Evolutionary conservation across 1,140 invertebrate species (phyloP), one percentile per base, ranked within the genome.

Genomic region (Euwallacea similis): DNA sequence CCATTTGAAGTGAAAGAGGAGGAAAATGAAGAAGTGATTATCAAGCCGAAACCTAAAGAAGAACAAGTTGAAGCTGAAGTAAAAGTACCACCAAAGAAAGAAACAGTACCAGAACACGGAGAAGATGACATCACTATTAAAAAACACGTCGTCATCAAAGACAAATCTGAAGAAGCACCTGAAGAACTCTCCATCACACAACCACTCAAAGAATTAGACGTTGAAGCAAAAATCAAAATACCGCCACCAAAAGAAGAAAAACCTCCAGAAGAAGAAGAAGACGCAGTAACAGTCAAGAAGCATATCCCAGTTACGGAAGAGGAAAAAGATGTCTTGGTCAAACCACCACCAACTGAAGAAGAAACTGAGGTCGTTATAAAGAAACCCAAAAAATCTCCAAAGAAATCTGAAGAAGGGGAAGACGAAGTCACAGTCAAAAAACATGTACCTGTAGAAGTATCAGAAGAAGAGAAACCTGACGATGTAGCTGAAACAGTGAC

Each of bases 1-100:
- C 65, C 33, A 47, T 4, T 33, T 33, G 21, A 33, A 33, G 44
- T 72, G 61, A 33, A 59, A 74, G 71, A 70, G 44, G 53, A 65
- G 47, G 44, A 50, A 65, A 33, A 33, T 33, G 21, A 33, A 33
- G 53, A 13, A 54, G 53, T 16, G 46, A 64, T 9, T 50, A n/a
- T 46, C 6, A 64, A 64, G 13, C 46, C 46, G 13, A 10, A 10
- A 10, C 41, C 79, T 78, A 74, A 83, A 70, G 72, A 79, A 77
- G 54, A 83, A 83, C 73, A 76, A 7, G 79, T 81, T 69, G 84
- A 83, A 56, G 60, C 62, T 11, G 72, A 67, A 21, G n/a, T 69
- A 13, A 81, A 90, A 82, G 81, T 90, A n/a, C 90, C 87, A 9
- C 84, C 91, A 15, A 89, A 89, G 74, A 75, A 78, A 73, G 60